A percentile compares a stretch with the other conserved stretches of the same genome.
Evolutionary conservation across 2,113 vertebrate genomes (phyloP).

Genomic region (Daubentonia madagascariensis): DNA sequence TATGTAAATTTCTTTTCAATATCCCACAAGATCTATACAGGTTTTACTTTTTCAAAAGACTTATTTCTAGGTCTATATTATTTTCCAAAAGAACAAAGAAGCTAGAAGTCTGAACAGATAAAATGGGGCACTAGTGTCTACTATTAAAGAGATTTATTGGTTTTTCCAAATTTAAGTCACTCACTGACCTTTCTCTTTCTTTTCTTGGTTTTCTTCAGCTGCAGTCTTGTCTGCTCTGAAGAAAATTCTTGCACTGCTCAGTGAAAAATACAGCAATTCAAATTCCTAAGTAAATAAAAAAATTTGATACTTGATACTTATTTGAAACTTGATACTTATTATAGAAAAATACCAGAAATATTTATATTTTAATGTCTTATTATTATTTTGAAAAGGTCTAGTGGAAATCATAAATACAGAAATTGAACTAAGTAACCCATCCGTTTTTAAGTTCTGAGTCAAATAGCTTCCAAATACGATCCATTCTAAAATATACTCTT

Average conservation of each 20-base stretch:
- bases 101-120: background rate
- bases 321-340: too few species aligned
- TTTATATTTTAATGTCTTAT: background rate
- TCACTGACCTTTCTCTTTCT: conserved; percentile 92
- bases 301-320: too few species aligned
- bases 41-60: background rate
- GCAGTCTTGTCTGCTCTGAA: conserved; percentile 99
- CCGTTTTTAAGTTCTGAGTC: background rate
- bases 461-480: background rate
- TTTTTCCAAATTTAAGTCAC: background rate
- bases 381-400: conserved; percentile 44
- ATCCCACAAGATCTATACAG: background rate
- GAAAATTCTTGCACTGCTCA: conserved; percentile 99
- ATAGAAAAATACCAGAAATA: conserved; percentile 11
- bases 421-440: background rate
- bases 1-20: background rate
- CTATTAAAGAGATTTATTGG: background rate
- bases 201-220: conserved; percentile 96
- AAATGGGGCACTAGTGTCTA: background rate
- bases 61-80: background rate
- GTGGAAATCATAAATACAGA: conserved; percentile 2
- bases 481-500: background rate
- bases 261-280: conserved; percentile 97
- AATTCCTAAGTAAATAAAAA: conserved; percentile 90
- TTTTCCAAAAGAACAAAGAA: background rate